These are phyloP conservation scores for Clivina fossor DNA, from an alignment of 2,888 invertebrate species.

Conservation along the genomic window DNA sequence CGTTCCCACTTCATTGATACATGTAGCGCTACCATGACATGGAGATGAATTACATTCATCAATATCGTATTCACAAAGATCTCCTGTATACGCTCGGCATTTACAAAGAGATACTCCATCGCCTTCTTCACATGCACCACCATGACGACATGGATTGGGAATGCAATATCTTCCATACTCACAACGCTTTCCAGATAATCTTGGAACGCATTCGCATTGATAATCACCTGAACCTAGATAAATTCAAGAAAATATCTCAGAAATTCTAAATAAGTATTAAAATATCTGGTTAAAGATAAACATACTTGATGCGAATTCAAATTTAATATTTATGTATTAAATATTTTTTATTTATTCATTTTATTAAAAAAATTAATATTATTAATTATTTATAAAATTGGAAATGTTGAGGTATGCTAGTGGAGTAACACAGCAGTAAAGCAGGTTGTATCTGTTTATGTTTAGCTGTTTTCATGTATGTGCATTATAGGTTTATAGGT, in stretches of 20 bases:
- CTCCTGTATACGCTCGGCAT: slow-evolving; percentile 80
- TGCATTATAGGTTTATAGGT: no score
- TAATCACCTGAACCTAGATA: slow-evolving; percentile 60
- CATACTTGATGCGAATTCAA: no score
- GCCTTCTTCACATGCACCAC: slow-evolving; percentile 89
- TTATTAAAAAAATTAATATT: no score
- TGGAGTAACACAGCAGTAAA: no score
- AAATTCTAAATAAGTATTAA: no score
- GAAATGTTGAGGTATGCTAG: no score
- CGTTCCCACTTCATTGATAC: slow-evolving; percentile 79
- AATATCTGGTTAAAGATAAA: no score
- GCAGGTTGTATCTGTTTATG: no score
- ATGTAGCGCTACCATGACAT: slow-evolving; percentile 86
- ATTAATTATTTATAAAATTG: no score
- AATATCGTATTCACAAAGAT: slow-evolving; percentile 78
- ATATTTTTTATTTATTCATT: no score
- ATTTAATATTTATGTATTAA: no score
- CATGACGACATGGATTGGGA: slow-evolving; percentile 80
- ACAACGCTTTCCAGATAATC: slow-evolving; percentile 76
- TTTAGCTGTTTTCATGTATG: no score
- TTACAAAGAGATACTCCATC: slow-evolving; percentile 78
- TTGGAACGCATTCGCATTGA: slow-evolving; percentile 73
- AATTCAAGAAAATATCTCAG: slow-evolving; percentile 1
- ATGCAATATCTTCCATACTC: slow-evolving; percentile 77
- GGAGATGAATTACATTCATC: slow-evolving; percentile 87